Percentiles rank a stretch among this genome's conserved stretches.
phyloP scores from a whole-genome alignment of 2,888 invertebrate genomes.

The Meteorus cinctellus region DNA sequence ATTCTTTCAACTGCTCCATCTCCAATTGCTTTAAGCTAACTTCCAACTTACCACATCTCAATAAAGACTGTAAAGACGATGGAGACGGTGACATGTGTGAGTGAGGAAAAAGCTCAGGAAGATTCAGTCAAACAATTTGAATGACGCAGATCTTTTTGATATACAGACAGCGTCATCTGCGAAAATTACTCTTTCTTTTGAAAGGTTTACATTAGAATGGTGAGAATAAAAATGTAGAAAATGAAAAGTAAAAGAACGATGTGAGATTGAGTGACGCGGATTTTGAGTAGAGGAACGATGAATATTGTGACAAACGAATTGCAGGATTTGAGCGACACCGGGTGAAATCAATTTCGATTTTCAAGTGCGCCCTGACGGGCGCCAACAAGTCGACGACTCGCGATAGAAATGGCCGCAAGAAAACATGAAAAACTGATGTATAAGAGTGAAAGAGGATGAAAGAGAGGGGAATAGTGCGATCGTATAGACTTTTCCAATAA shows the following conservation, averaged over 20 bases:
- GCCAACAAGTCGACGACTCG: slow-evolving; percentile 40
- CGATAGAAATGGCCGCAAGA: slow-evolving; percentile 50
- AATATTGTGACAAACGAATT: background rate
- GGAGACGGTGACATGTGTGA: background rate
- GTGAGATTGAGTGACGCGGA: background rate
- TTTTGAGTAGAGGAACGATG: background rate
- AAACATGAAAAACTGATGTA: slow-evolving; percentile 41
- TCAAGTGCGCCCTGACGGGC: slow-evolving; percentile 42
- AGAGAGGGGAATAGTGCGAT: background rate
- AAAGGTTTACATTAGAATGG: background rate
- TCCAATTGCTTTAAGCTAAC: background rate
- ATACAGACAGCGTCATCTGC: background rate
- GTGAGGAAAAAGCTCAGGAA: background rate
- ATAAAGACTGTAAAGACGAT: slow-evolving; percentile 31
- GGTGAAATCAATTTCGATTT: slow-evolving; percentile 49
- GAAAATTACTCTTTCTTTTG: background rate
- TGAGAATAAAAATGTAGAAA: background rate
- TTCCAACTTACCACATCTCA: slow-evolving; percentile 30
- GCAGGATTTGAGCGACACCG: slow-evolving; percentile 15
- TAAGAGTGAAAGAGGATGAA: background rate
- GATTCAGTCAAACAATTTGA: background rate
- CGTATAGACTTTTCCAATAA: slow-evolving; percentile 60
- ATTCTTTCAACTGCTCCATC: slow-evolving; percentile 32
- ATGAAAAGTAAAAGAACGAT: background rate
- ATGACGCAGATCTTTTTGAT: background rate